Conservation (phyloP, 2,113 vertebrate species). For the Apteryx mantelli region DNA sequence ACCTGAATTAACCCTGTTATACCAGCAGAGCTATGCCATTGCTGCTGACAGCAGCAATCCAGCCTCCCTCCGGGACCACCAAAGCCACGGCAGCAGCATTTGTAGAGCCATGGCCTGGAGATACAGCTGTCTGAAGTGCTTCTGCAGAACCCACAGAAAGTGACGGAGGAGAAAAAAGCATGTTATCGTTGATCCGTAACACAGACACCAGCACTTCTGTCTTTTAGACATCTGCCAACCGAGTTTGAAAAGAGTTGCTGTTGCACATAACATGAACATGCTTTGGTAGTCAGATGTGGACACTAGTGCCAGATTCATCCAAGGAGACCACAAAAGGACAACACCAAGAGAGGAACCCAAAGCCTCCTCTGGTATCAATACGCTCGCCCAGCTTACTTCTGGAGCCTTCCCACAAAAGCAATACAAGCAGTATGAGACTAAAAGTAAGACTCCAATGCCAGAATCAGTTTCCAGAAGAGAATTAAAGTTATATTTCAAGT, state of each 20-base stretch:
- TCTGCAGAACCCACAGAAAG: fast-evolving
- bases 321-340: not conserved
- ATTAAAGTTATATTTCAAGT: conserved; percentile 44
- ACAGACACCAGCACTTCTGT: not conserved
- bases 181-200: fast-evolving
- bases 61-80: not conserved
- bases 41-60: not conserved
- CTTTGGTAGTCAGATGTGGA: not conserved
- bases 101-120: not conserved
- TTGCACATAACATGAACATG: too few species aligned
- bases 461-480: not conserved
- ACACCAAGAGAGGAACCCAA: not conserved
- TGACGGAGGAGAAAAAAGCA: not conserved
- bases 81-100: not conserved
- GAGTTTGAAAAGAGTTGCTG: not conserved
- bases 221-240: too few species aligned
- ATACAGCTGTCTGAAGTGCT: fast-evolving
- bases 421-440: not conserved
- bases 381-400: fast-evolving
- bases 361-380: not conserved
- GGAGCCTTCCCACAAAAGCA: not conserved
- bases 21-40: not conserved
- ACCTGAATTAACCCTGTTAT: fast-evolving
- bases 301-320: not conserved
- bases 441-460: not conserved